A percentile compares a stretch with the other conserved stretches of the same genome.
phyloP scores from a whole-genome alignment of 2,888 invertebrate species.

The Oxystoma pomonae region DNA sequence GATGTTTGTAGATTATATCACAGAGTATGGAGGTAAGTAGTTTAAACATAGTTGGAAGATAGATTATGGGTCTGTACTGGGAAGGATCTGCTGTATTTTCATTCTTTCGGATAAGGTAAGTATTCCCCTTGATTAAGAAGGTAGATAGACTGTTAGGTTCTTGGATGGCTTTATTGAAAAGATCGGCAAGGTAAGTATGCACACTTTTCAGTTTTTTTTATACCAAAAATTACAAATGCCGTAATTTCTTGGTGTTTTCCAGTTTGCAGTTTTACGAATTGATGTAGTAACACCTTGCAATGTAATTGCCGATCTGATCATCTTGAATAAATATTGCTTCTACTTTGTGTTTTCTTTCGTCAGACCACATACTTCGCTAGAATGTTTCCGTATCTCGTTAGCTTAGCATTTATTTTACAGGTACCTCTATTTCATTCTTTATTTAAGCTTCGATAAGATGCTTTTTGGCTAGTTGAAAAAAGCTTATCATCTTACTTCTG shows the following conservation, averaged over 20 bases:
- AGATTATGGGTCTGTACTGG: not conserved
- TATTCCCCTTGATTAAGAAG: not conserved
- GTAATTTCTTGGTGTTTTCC: not conserved
- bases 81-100: not conserved
- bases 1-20: not conserved
- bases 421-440: not conserved
- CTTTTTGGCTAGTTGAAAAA: not conserved
- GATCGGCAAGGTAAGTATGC: not conserved
- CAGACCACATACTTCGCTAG: not conserved
- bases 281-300: not conserved
- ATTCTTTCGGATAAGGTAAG: not conserved
- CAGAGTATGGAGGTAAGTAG: not conserved
- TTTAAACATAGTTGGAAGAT: not conserved
- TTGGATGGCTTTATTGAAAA: not conserved
- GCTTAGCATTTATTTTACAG: not conserved
- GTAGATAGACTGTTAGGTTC: not conserved
- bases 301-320: not conserved
- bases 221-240: not conserved
- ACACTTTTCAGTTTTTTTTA: not conserved
- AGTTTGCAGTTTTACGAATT: not conserved
- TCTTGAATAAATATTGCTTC: not conserved
- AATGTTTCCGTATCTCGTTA: not conserved
- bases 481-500: not conserved
- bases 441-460: not conserved
- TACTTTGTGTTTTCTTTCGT: not conserved